Evolutionary conservation across 2,888 invertebrate species (phyloP).

Genomic region (Heliconius ethilla): DNA sequence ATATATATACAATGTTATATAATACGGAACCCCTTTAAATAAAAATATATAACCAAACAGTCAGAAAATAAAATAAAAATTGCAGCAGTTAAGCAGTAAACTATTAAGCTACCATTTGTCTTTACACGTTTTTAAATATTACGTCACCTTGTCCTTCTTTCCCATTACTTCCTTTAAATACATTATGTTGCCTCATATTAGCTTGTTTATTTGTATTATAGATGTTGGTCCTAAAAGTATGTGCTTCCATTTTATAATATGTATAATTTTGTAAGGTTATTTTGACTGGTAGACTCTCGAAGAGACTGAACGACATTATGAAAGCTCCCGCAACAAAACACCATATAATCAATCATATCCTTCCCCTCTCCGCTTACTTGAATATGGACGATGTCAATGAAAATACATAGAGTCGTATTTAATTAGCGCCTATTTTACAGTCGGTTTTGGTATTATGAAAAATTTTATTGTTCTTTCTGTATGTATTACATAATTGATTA

Average conservation of each 20-base stretch:
- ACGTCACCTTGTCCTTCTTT: constrained; percentile 41
- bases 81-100: background rate
- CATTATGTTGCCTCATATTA: constrained; percentile 39
- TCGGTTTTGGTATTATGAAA: background rate
- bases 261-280: constrained; percentile 31
- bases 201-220: constrained; percentile 58
- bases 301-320: constrained; percentile 50
- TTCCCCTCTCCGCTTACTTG: constrained; percentile 67
- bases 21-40: background rate
- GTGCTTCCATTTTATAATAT: constrained; percentile 48
- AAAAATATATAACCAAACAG: background rate
- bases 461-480: background rate
- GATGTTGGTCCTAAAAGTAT: constrained; percentile 54
- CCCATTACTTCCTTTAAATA: constrained; percentile 43
- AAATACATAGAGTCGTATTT: constrained; percentile 56
- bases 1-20: background rate
- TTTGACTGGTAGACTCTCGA: constrained; percentile 39
- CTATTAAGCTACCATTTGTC: background rate
- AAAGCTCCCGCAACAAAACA: constrained; percentile 67
- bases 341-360: constrained; percentile 76
- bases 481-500: background rate
- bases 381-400: constrained; percentile 67
- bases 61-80: no score
- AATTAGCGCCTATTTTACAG: background rate
- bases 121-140: background rate